phyloP scores from a whole-genome alignment of 2,113 vertebrate genomes.

The Harpagus bidentatus region DNA sequence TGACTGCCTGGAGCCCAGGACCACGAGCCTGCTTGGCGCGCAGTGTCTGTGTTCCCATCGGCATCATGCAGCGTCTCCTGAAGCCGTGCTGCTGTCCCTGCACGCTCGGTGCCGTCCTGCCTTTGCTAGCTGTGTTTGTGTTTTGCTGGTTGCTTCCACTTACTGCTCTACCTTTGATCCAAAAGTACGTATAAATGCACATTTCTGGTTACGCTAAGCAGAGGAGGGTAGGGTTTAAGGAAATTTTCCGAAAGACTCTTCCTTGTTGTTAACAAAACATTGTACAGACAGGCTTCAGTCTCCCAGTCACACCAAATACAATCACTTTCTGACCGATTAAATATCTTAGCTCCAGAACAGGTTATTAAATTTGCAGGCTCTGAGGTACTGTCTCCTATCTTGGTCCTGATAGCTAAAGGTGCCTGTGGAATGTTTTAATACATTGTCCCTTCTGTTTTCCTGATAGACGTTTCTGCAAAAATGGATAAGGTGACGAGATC shows the following conservation, averaged over 20 bases:
- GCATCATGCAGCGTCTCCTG: neutral
- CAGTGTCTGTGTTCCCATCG: rapidly evolving
- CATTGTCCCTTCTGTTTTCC: constrained; percentile 23
- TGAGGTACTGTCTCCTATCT: constrained; percentile 6
- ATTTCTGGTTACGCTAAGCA: neutral
- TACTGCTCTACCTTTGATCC: neutral
- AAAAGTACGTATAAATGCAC: neutral
- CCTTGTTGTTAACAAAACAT: neutral
- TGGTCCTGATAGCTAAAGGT: constrained; percentile 34
- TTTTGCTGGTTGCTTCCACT: neutral
- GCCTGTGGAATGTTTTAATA: constrained; percentile 43
- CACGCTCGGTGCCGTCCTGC: rapidly evolving
- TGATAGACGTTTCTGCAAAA: constrained; percentile 54
- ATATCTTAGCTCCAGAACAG: constrained; percentile 5
- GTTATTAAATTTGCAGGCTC: constrained; percentile 41
- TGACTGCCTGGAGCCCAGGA: neutral
- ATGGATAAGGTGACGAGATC: constrained; percentile 32
- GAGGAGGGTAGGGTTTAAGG: neutral
- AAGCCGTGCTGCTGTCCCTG: neutral
- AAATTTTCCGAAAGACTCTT: neutral
- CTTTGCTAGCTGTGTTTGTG: neutral
- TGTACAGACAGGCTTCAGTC: neutral
- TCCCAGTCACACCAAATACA: neutral
- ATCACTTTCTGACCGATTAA: constrained; percentile 45
- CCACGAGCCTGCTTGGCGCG: rapidly evolving